These are phyloP conservation scores for Drosophila navojoa DNA, from an alignment of 1,140 invertebrate species.

Conservation along the genomic window DNA sequence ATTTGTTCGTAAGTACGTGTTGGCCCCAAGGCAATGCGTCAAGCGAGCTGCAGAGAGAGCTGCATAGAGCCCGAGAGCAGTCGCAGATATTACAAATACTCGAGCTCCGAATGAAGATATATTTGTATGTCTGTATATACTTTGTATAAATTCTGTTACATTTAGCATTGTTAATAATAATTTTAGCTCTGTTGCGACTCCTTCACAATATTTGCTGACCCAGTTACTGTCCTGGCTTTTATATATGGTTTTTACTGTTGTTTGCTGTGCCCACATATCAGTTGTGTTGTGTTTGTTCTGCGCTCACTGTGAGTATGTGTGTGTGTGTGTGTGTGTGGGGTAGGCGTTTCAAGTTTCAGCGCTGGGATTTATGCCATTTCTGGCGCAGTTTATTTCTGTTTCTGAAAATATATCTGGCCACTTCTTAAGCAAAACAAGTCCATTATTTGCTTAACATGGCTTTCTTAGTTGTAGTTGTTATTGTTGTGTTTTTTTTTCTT, in stretches of 20 bases:
- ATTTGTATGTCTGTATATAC: background rate
- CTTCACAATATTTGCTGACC: constrained; percentile 29
- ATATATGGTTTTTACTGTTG: constrained; percentile 58
- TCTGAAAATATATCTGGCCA: constrained; percentile 18
- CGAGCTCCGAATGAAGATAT: background rate
- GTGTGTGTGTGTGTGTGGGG: constrained; percentile 6
- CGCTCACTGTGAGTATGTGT: background rate
- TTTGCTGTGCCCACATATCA: constrained; percentile 27
- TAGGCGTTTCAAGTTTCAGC: constrained; percentile 63
- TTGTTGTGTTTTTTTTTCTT: constrained; percentile 11
- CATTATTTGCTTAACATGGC: constrained; percentile 76
- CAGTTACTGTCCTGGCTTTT: constrained; percentile 9
- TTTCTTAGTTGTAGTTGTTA: constrained; percentile 15
- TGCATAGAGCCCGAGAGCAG: constrained; percentile 10
- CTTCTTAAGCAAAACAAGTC: constrained; percentile 53
- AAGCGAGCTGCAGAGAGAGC: constrained; percentile 22
- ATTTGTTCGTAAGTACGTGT: constrained; percentile 26
- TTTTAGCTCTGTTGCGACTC: background rate
- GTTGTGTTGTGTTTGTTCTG: constrained; percentile 13
- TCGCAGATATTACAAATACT: background rate
- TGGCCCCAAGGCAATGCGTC: constrained; percentile 41
- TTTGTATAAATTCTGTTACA: background rate
- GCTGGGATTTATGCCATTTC: constrained; percentile 72
- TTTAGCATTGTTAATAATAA: constrained; percentile 2
- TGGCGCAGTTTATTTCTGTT: constrained; percentile 47